Percentiles rank a stretch among this genome's conserved stretches.
phyloP scores from a whole-genome alignment of 2,888 invertebrate species.

The Carabus problematicus region DNA sequence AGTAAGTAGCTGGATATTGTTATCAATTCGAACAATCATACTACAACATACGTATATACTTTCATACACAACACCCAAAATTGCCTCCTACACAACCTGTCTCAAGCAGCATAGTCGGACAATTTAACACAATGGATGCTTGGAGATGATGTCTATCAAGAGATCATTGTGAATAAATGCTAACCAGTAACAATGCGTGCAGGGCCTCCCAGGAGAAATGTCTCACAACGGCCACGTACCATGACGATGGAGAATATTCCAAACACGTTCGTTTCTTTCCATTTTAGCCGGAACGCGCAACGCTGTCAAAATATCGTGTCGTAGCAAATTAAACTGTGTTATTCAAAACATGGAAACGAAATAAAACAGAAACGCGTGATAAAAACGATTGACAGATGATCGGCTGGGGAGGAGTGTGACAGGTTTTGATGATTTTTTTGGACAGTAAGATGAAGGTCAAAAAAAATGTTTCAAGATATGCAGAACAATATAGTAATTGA shows the following conservation, averaged over 20 bases:
- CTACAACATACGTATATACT: too few species aligned
- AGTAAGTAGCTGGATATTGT: too few species aligned
- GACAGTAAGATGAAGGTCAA: too few species aligned
- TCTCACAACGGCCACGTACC: slow-evolving; percentile 8
- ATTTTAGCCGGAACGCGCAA: slow-evolving; percentile 3
- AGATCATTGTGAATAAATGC: slow-evolving; percentile 27
- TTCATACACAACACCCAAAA: not conserved
- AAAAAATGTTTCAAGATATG: too few species aligned
- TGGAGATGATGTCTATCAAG: slow-evolving; percentile 1
- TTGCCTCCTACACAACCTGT: not conserved
- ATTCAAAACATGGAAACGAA: slow-evolving; percentile 8
- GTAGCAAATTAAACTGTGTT: slow-evolving; percentile 25
- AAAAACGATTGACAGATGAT: too few species aligned
- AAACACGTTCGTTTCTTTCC: not conserved
- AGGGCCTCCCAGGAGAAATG: slow-evolving; percentile 32
- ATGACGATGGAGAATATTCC: slow-evolving; percentile 9
- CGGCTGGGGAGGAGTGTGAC: too few species aligned
- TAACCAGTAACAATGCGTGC: slow-evolving; percentile 32
- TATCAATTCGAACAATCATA: too few species aligned
- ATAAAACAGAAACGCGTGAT: too few species aligned
- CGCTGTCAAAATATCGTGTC: slow-evolving; percentile 27
- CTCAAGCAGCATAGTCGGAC: slow-evolving; percentile 14
- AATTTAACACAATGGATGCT: slow-evolving; percentile 23
- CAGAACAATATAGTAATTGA: slow-evolving; percentile 1
- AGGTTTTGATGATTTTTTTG: too few species aligned